A percentile compares a stretch with the other conserved stretches of the same genome.
Conservation (phyloP, 2,113 vertebrate species). For the Psittacus erithacus region DNA sequence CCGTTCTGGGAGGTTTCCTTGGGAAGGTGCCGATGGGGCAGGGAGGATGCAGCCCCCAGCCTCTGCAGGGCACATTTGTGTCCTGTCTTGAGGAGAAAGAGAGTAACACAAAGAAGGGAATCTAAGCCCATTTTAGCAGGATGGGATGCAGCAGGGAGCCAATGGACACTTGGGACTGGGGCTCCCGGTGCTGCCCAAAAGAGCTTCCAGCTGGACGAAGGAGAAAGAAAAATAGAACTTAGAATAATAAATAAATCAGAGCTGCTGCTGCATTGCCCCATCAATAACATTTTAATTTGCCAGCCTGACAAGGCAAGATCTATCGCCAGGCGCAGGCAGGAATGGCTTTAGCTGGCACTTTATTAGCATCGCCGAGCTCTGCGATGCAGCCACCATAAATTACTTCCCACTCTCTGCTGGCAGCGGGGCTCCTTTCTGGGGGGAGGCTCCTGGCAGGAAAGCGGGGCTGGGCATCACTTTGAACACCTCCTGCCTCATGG, state of each 20-base stretch:
- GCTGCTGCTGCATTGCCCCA: neutral
- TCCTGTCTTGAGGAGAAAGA: fast-evolving
- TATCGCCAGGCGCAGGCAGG: neutral
- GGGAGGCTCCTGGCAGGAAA: neutral
- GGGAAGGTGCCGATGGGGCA: neutral
- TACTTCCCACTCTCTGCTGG: neutral
- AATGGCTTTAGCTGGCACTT: neutral
- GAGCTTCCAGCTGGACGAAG: neutral
- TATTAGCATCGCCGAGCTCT: neutral
- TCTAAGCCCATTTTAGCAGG: fast-evolving
- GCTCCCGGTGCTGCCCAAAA: fast-evolving
- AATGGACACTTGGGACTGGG: fast-evolving
- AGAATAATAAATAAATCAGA: neutral
- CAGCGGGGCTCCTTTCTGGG: fast-evolving
- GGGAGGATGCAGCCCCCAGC: neutral
- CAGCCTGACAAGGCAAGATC: neutral
- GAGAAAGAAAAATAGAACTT: neutral
- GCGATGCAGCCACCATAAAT: neutral
- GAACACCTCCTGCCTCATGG: neutral
- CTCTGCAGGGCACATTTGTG: neutral
- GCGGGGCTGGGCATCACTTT: fast-evolving
- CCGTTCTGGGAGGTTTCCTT: neutral
- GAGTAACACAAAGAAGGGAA: too few species aligned
- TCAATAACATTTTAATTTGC: slow-evolving; percentile 47
- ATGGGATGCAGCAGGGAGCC: neutral